Conservation (phyloP, 2,888 invertebrate genomes). For the Agriopis aurantiaria region DNA sequence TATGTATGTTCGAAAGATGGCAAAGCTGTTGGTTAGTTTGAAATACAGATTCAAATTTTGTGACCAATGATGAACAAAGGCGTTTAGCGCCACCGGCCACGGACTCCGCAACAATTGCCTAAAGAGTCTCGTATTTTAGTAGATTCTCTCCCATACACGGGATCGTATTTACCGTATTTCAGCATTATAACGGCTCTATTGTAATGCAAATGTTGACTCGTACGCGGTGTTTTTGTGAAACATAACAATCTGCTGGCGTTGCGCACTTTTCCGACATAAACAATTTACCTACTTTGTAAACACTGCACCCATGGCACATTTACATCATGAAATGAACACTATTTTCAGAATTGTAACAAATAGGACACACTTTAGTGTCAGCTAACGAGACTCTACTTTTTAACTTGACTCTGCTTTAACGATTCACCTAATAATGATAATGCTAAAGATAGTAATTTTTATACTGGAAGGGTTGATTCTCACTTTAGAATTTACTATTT, state of each 20-base stretch:
- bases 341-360: slow-evolving; percentile 9
- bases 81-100: slow-evolving; percentile 37
- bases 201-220: slow-evolving; percentile 43
- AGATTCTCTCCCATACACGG: slow-evolving; percentile 34
- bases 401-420: too few species aligned
- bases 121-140: slow-evolving; percentile 35
- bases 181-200: slow-evolving; percentile 44
- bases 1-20: slow-evolving; percentile 18
- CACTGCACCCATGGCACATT: slow-evolving; percentile 39
- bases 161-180: slow-evolving; percentile 45
- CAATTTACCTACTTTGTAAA: slow-evolving; percentile 40
- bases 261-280: slow-evolving; percentile 41
- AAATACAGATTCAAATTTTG: slow-evolving; percentile 36
- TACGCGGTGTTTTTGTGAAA: slow-evolving; percentile 44
- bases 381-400: too few species aligned
- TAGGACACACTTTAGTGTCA: too few species aligned
- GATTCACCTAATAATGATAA: too few species aligned
- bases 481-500: too few species aligned
- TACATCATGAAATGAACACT: slow-evolving; percentile 17
- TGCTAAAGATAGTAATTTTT: too few species aligned
- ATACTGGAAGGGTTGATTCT: too few species aligned
- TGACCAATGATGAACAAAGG: slow-evolving; percentile 36
- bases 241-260: slow-evolving; percentile 34
- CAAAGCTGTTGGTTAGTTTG: slow-evolving; percentile 31
- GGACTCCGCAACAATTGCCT: slow-evolving; percentile 32